Conservation (phyloP, 1,140 invertebrate genomes). For the Lepidurus couesii region DNA sequence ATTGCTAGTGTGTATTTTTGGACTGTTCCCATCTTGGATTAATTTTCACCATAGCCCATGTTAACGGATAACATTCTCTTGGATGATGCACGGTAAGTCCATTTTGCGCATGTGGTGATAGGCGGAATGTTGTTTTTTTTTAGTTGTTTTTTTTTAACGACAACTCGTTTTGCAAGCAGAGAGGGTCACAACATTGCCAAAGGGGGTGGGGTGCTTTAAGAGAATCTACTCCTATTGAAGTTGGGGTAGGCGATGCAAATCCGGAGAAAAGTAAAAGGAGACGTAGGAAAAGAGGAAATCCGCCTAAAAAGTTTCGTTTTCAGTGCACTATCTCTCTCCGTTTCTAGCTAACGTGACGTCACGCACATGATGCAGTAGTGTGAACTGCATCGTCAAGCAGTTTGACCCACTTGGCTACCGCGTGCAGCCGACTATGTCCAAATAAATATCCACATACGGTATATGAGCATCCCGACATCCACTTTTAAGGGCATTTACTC, state of each 20-base stretch:
- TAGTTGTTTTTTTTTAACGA: no score
- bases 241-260: constrained; percentile 2
- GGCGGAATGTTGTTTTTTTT: no score
- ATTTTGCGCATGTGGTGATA: neutral
- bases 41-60: constrained; percentile 25
- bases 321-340: constrained; percentile 1
- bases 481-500: no score
- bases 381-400: neutral
- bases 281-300: neutral
- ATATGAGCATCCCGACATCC: no score
- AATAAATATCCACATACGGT: neutral
- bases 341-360: neutral
- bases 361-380: neutral
- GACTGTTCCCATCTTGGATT: neutral
- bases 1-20: neutral
- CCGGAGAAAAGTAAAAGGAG: neutral
- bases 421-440: constrained; percentile 1
- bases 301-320: constrained; percentile 15
- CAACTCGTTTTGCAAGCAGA: no score
- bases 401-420: constrained; percentile 13
- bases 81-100: constrained; percentile 35
- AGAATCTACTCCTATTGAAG: neutral
- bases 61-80: constrained; percentile 34
- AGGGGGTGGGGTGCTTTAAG: no score
- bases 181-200: no score